Base-by-base conservation (phyloP, 2,797 vertebrate genomes). In the Acanthurus lineatus region DNA sequence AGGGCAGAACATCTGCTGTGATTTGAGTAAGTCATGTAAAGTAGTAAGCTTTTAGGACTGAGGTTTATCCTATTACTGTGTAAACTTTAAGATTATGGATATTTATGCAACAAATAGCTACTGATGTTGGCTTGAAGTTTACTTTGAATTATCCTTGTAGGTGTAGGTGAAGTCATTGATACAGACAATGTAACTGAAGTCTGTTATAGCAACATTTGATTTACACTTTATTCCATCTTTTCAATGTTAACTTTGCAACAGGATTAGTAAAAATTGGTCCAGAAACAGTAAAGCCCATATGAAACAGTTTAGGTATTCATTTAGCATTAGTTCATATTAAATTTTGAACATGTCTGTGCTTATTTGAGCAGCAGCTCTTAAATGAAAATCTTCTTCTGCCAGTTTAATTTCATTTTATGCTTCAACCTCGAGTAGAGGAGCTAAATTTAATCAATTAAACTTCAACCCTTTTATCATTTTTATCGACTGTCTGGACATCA, bases 1-100 rank as follows among this genome's bases (percentile, higher is more conserved):
- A 62, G 51, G 17, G 60, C 44, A 35, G 54, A 82, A 68, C 88
- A 79, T 81, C 78, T 92, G 85, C 65, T 60, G 69, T 54, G 59
- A 77, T 79, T 45, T 74, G 54, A 61, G 57, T 35, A 53, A 69
- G 40, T 22, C 53, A 79, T 59, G 57, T 75, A 61, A 76, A n/a
- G 42, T 17, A 9, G n/a, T 19, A 17, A 47, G 20, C 32, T 70
- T 81, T 68, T 64, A 69, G 12, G 16, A 48, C 35, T 42, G 10
- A 38, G 14, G 65, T 60, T 74, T 16, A 57, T 73, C 40, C 16
- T 32, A 20, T 19, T 22, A 15, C 2, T 63, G 35, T 48, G 40
- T 63, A 2, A 69, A 66, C 47, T 61, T 35, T 9, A 60, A 63
- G 47, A 54, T 38, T 2, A 35, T 25, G 8, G 17, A 19, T 58